Evolutionary conservation across 2,113 vertebrate species (phyloP), one percentile per base, ranked within the genome.

Genomic region (Lichenostomus cassidix): DNA sequence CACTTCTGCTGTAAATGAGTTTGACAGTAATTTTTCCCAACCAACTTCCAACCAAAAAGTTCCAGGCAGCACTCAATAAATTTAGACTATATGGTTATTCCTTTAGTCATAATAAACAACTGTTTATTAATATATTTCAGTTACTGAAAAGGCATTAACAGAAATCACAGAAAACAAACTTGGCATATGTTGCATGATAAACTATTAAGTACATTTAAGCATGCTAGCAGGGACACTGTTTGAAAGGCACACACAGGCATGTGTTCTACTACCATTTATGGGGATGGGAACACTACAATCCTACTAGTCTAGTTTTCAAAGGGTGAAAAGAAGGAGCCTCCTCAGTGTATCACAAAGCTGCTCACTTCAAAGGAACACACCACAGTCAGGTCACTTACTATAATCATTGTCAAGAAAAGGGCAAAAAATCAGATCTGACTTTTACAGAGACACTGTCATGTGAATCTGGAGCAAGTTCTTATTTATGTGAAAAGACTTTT

Each of bases 1-100:
- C 94, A 98, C 96, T 97, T 96, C 33, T 83, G 88, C 95, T 97
- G 94, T 96, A 97, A 97, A 96, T 97, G 97, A 97, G 91, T 94
- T 94, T 96, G 96, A 97, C 95, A 95, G 95, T 95, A 94, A 98
- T 98, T 98, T 97, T 94, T 91, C 95, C 91, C 96, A 97, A 95
- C 95, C 96, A 97, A 96, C 94, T 95, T 96, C 95, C 77, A 93
- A 95, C 95, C 92, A 94, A 95, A 96, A 97, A 96, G 75, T 97
- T 97, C 68, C 77, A 97, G 83, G 95, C 95, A 97, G 93, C 91
- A 94, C 84, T 97, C 95, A 94, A 96, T 97, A 98, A 97, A 97
- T 93, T 95, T 75, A 58, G 71, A 95, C 97, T 97, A 92, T 49
- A 71, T 7, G 27, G 87, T 87, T 89, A 79, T 49, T 90, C 50